phyloP scores from a whole-genome alignment of 2,888 invertebrate genomes.

The Pteria penguin region DNA sequence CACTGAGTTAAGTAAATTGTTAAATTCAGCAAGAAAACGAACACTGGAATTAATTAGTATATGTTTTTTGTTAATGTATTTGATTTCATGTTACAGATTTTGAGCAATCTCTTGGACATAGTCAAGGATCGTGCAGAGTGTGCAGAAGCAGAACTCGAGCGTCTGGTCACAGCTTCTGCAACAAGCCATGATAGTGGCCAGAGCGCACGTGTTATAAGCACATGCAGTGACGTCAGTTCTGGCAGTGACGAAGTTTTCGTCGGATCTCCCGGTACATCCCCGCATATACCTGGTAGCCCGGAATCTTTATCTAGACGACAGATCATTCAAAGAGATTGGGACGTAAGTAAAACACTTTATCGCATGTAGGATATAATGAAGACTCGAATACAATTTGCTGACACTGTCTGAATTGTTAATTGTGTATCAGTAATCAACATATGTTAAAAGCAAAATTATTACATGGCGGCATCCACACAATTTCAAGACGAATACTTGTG shows the following conservation, averaged over 20 bases:
- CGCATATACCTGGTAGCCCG: slow-evolving; percentile 31
- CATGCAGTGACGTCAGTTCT: slow-evolving; percentile 68
- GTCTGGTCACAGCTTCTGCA: slow-evolving; percentile 48
- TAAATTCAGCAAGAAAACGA: too few species aligned
- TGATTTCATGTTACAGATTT: slow-evolving; percentile 52
- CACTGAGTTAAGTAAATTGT: too few species aligned
- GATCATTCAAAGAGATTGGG: slow-evolving; percentile 68
- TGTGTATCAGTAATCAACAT: too few species aligned
- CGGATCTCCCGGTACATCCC: slow-evolving; percentile 37
- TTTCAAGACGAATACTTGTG: too few species aligned
- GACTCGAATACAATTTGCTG: too few species aligned
- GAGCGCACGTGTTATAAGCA: slow-evolving; percentile 64
- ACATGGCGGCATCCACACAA: too few species aligned
- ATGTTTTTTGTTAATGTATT: not conserved
- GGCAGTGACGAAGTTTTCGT: slow-evolving; percentile 78
- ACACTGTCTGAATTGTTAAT: too few species aligned
- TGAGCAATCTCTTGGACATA: slow-evolving; percentile 76
- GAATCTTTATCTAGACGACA: slow-evolving; percentile 50
- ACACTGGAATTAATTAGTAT: too few species aligned
- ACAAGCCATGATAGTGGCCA: slow-evolving; percentile 39
- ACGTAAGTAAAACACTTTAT: slow-evolving; percentile 68
- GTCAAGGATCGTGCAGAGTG: slow-evolving; percentile 77
- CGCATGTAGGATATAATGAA: too few species aligned
- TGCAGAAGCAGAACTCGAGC: slow-evolving; percentile 75
- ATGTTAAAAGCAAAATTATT: too few species aligned